Percentiles rank a stretch among this genome's conserved stretches.
Conservation (phyloP, 2,797 vertebrate species). For the Gymnothorax reevesii region DNA sequence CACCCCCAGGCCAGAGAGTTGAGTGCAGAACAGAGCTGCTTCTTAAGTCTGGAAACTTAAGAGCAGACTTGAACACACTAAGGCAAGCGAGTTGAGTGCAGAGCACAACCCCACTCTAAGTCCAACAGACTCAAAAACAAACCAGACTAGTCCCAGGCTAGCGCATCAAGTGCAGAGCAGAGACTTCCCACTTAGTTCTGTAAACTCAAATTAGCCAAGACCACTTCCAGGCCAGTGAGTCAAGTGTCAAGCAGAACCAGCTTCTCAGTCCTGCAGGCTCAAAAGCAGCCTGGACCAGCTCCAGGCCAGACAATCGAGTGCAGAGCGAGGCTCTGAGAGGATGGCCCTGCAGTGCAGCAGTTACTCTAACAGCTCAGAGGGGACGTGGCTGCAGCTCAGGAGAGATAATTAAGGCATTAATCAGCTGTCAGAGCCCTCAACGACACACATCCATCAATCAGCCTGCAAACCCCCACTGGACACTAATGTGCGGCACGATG, state of each 20-base stretch:
- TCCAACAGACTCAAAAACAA: too few species aligned
- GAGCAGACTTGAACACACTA: too few species aligned
- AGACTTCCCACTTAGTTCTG: too few species aligned
- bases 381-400: constrained; percentile 64
- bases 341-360: constrained; percentile 30
- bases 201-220: too few species aligned
- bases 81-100: too few species aligned
- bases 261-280: too few species aligned
- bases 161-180: too few species aligned
- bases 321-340: constrained; percentile 44
- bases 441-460: constrained; percentile 72
- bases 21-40: constrained; percentile 44
- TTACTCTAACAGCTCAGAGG: constrained; percentile 66
- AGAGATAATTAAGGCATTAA: constrained; percentile 83
- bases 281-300: constrained; percentile 59
- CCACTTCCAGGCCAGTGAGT: too few species aligned
- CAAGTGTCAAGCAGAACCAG: too few species aligned
- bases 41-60: too few species aligned
- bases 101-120: too few species aligned
- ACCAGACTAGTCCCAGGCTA: too few species aligned
- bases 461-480: constrained; percentile 68
- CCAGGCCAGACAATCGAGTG: constrained; percentile 64
- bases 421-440: constrained; percentile 75
- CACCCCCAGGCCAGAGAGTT: constrained; percentile 59
- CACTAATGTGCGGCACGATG: constrained; percentile 65